Evolutionary conservation across 2,797 vertebrate species (phyloP).

Genomic region (Cetoscarus ocellatus): DNA sequence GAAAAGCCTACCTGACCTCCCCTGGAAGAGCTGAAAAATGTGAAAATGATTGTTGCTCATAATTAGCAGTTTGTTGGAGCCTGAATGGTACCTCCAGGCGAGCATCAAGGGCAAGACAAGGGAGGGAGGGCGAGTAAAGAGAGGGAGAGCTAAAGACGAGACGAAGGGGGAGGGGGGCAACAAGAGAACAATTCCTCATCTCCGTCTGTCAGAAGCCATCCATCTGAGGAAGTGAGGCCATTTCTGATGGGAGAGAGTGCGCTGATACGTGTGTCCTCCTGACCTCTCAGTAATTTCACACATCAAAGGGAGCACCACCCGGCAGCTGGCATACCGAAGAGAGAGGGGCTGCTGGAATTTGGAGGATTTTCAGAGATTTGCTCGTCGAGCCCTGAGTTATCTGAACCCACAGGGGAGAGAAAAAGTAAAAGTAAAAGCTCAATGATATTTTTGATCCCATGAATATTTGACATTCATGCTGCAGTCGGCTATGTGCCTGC

Average conservation of each 20-base stretch:
- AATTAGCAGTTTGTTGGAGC: slow-evolving; percentile 69
- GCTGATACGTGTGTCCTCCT: slow-evolving; percentile 72
- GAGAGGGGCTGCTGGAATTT: slow-evolving; percentile 73
- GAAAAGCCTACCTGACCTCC: slow-evolving; percentile 48
- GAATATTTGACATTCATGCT: slow-evolving; percentile 86
- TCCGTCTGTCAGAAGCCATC: slow-evolving; percentile 76
- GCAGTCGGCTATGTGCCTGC: slow-evolving; percentile 61
- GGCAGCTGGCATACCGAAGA: slow-evolving; percentile 61
- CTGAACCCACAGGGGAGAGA: slow-evolving; percentile 75
- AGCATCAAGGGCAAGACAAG: slow-evolving; percentile 51
- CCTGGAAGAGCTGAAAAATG: slow-evolving; percentile 33
- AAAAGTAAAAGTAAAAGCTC: slow-evolving; percentile 80
- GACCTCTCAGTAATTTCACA: slow-evolving; percentile 78
- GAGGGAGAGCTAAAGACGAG: slow-evolving; percentile 34
- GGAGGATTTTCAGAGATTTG: slow-evolving; percentile 83
- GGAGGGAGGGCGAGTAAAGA: slow-evolving; percentile 16
- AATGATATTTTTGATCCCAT: slow-evolving; percentile 86
- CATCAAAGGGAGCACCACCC: slow-evolving; percentile 80
- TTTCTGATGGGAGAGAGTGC: slow-evolving; percentile 70
- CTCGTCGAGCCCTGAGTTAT: slow-evolving; percentile 79
- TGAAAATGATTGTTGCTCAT: slow-evolving; percentile 62
- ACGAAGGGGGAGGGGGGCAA: slow-evolving; percentile 25
- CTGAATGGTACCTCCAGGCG: slow-evolving; percentile 56
- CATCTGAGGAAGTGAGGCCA: slow-evolving; percentile 68
- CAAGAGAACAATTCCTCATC: slow-evolving; percentile 73